Conservation (phyloP, 2,888 invertebrate genomes). For the Cryptocephalus moraei region DNA sequence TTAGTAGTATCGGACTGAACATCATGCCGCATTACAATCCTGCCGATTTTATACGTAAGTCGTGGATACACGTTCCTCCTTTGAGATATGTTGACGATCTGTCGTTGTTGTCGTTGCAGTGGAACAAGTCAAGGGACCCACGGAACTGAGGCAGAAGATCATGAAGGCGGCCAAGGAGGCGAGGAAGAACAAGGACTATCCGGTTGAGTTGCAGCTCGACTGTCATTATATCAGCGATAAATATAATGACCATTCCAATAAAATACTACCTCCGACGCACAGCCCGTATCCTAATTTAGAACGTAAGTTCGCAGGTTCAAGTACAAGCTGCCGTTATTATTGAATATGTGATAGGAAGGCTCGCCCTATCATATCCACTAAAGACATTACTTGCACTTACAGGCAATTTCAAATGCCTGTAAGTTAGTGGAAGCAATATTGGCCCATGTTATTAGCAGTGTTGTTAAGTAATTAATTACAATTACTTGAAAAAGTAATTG, state of each 20-base stretch:
- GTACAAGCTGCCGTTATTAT: too few species aligned
- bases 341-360: too few species aligned
- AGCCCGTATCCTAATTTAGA: conserved; percentile 34
- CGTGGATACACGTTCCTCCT: background rate
- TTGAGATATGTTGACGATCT: too few species aligned
- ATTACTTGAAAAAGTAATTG: too few species aligned
- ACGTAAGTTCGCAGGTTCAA: conserved; percentile 28
- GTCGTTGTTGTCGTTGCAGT: conserved; percentile 41
- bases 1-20: conserved; percentile 57
- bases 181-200: conserved; percentile 47
- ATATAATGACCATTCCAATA: conserved; percentile 26
- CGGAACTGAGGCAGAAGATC: conserved; percentile 56
- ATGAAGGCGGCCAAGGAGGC: conserved; percentile 54
- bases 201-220: conserved; percentile 42
- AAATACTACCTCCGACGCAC: conserved; percentile 24
- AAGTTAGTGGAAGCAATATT: too few species aligned
- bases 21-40: conserved; percentile 73
- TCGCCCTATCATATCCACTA: too few species aligned
- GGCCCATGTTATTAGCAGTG: too few species aligned
- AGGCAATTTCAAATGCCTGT: too few species aligned
- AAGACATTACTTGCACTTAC: too few species aligned
- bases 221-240: conserved; percentile 33
- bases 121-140: conserved; percentile 64
- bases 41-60: conserved; percentile 73
- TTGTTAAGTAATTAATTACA: too few species aligned